phyloP scores from a whole-genome alignment of 2,113 vertebrate genomes.

The Heliornis fulica region DNA sequence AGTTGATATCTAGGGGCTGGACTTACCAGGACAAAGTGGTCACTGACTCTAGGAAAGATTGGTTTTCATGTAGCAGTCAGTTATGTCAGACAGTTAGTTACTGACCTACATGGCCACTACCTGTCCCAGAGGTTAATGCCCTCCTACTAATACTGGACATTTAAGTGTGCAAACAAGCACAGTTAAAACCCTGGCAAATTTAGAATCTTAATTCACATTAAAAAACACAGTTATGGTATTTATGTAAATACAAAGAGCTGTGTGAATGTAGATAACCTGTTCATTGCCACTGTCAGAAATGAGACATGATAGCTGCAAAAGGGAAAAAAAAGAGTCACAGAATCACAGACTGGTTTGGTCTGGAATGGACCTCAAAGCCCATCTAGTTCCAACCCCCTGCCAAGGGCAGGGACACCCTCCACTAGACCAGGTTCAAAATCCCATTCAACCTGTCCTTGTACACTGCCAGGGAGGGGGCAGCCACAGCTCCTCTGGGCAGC shows the following conservation, averaged over 20 bases:
- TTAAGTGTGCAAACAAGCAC: background rate
- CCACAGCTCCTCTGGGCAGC: too few relatives aligned
- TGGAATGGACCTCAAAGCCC: too few relatives aligned
- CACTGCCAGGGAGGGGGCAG: too few relatives aligned
- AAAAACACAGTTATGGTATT: background rate
- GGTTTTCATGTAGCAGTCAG: background rate
- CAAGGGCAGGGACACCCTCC: too few relatives aligned
- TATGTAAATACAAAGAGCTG: rapidly evolving
- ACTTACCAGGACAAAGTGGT: background rate
- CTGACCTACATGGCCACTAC: background rate
- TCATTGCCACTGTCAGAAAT: background rate
- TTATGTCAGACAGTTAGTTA: background rate
- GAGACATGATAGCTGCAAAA: background rate
- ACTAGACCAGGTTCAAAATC: too few relatives aligned
- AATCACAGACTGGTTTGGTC: too few relatives aligned
- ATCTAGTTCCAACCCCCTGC: too few relatives aligned
- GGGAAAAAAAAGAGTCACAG: background rate
- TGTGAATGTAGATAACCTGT: rapidly evolving
- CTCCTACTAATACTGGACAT: background rate
- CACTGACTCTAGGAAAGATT: background rate
- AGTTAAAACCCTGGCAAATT: background rate
- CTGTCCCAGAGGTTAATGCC: background rate
- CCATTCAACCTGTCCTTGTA: too few relatives aligned
- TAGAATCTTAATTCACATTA: background rate
- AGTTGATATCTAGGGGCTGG: rapidly evolving